Base-by-base conservation (phyloP, 2,888 invertebrate genomes). In the Himalopsyche japonica region DNA sequence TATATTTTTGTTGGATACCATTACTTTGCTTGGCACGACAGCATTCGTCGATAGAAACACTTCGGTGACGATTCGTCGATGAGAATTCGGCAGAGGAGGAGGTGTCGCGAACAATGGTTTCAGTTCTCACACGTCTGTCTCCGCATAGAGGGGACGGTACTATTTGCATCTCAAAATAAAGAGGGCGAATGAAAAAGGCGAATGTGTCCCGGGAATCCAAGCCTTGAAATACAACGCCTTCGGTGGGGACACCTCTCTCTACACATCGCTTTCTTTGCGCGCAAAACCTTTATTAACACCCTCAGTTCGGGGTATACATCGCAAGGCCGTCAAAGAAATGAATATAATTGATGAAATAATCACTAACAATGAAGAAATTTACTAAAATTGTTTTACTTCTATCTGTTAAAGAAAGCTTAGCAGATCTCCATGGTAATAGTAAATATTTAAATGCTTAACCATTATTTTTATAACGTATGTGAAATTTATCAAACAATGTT, bases 161-260 rank as follows among this genome's bases (percentile, higher is more conserved):
- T 92, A 92, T 92, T 92, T 92, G 92, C 92, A 92, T 92, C 92
- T 92, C 92, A 92, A 92, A 92, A 92, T 92, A 92, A 92, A 92
- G 91, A 92, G 91, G 92, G 92, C 87, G 91, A 91, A 91, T 92
- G 91, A 92, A 92, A 92, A 91, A 87, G 87, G 87, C 80, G 86
- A 81, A 78, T 79, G 82, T 83, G 85, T 85, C 85, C 81, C 85
- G 79, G 85, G 85, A 85, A 85, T 85, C 81, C 83, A 82, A 84
- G 70, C 70, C 70, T 70, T 70, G 70, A 30, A 70, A 70, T 70
- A 70, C 70, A 70, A 70, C 70, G 30, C 70, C 70, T 70, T 70
- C 70, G 27, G 70, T 27, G 70, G 70, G 70, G 70, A 27, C 70
- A 27, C 8, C 70, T 27, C 70, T 12, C 57, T 27, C 70, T 27